These are phyloP conservation scores for Sebastes iracundus DNA, from an alignment of 2,797 vertebrate genomes.

Conservation along the genomic window DNA sequence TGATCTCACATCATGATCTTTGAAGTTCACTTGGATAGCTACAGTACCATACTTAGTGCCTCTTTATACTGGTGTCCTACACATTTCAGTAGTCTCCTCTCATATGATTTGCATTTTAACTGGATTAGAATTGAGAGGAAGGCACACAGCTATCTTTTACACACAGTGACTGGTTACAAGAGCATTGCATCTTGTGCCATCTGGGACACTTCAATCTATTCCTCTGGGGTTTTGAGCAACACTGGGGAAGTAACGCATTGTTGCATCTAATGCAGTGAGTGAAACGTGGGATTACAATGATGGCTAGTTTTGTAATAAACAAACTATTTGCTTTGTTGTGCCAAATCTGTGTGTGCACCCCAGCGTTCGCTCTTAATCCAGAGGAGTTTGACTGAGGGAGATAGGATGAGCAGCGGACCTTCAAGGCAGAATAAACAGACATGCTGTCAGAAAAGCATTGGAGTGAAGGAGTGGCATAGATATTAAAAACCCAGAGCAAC, in stretches of 20 bases:
- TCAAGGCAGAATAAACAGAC: slow-evolving; percentile 65
- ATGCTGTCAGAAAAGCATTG: slow-evolving; percentile 53
- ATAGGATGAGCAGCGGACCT: slow-evolving; percentile 58
- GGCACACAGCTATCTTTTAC: not conserved
- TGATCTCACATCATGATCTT: not conserved
- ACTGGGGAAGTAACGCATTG: slow-evolving; percentile 29
- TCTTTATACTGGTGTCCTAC: not conserved
- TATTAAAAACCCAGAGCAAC: slow-evolving; percentile 41
- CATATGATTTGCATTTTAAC: slow-evolving; percentile 24
- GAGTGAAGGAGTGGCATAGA: slow-evolving; percentile 38
- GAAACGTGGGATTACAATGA: slow-evolving; percentile 49
- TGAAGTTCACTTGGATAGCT: not conserved
- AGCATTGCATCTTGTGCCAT: slow-evolving; percentile 19
- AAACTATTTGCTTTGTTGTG: slow-evolving; percentile 54
- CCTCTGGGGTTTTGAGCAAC: slow-evolving; percentile 22
- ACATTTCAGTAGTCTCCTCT: not conserved
- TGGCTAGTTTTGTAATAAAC: slow-evolving; percentile 44
- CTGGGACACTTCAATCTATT: not conserved
- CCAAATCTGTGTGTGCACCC: slow-evolving; percentile 55
- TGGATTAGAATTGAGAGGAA: slow-evolving; percentile 23
- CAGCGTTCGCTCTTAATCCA: slow-evolving; percentile 61
- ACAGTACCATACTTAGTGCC: not conserved
- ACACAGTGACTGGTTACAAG: not conserved
- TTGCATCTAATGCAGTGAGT: slow-evolving; percentile 52
- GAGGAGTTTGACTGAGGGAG: slow-evolving; percentile 48